Evolutionary conservation across 2,113 vertebrate species (phyloP), one percentile per base, ranked within the genome.

Genomic region (Tursiops truncatus): DNA sequence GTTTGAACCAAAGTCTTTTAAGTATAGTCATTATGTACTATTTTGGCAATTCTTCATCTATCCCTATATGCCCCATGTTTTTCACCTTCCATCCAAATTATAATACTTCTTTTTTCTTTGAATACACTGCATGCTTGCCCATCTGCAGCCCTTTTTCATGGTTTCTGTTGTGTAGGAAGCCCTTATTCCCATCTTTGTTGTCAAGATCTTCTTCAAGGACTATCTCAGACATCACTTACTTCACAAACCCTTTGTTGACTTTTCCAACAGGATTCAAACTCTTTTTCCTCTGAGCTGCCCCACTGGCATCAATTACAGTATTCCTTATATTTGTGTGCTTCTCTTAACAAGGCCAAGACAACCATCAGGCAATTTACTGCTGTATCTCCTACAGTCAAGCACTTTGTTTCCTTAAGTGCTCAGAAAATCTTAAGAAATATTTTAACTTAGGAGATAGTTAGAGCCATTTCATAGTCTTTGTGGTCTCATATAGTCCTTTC

Each of bases 391-490:
- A 14, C 25, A 77, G 26, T 68, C 26, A 68, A 62, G 41, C 12
- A 62, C 68, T 93, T 73, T 67, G 20, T 77, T 95, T 85, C 58
- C 25, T 70, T 82, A 86, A 50, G 50, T 36, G n/a, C 67, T 85
- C 6, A 93, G 89, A 94, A 92, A 95, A 81, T 14, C 77, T 81
- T 67, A 73, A 67, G 53, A 89, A 81, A 89, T 63, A 76, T 56
- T 86, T 92, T 93, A 53, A 86, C 73, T 88, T 73, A 74, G 33
- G 53, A 71, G 38, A 33, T 33, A 71, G 25, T 63, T 67, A 89
- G 67, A 63, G 56, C 28, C 33, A 89, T 21, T 74, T 71, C 53
- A 63, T 18, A 77, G 31, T 67, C 28, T 79, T 71, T 71, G 25
- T 82, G 44, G 70, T 83, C 53, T 92, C 23, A 44, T 4, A 68